Base-by-base conservation (phyloP, 2,113 vertebrate species). In the Rhinolophus sinicus region DNA sequence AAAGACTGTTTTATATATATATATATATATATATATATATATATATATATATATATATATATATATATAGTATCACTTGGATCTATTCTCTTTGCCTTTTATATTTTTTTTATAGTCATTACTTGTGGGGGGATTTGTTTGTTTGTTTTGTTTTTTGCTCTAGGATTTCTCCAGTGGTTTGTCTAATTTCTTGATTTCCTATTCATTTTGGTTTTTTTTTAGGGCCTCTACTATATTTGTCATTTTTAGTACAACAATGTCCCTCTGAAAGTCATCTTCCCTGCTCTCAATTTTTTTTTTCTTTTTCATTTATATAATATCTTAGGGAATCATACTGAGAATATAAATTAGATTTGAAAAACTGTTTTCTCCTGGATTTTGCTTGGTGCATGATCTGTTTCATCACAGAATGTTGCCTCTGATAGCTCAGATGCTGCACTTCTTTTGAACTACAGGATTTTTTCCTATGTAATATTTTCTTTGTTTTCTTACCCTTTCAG, bases 221-320 rank as follows among this genome's bases (percentile, higher is more conserved):
- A 38, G 50, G 35, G 14, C 65, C 4, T 54, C 50, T 3, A 9
- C 38, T 47, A 1, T 18, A 64, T 80, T 81, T 93, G 50, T 93
- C 90, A 67, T 82, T 93, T 96, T 93, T 92, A 89, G 78, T 65
- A n/a, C 58, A 91, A 95, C 22, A 28, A 38, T 92, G 93, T 95
- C 64, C 87, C 58, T 77, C 70, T 83, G 58, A 92, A 90, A 75
- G 73, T 80, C 82, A 87, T 93, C 91, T 93, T 91, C 35, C 52
- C 11, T 73, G 44, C 33, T 65, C 28, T 95, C 50, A 40, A 65
- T 78, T 75, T 69, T 75, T 73, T 73, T 60, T 94, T 38, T 47
- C 76, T 86, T 93, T 93, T 93, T 95, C 96, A 87, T 94, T 96
- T 93, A 87, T 89, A 30, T 75, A 65, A 73, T 95, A 82, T 93